Evolutionary conservation across 2,113 vertebrate genomes (phyloP).

Genomic region (Ptilonorhynchus violaceus): DNA sequence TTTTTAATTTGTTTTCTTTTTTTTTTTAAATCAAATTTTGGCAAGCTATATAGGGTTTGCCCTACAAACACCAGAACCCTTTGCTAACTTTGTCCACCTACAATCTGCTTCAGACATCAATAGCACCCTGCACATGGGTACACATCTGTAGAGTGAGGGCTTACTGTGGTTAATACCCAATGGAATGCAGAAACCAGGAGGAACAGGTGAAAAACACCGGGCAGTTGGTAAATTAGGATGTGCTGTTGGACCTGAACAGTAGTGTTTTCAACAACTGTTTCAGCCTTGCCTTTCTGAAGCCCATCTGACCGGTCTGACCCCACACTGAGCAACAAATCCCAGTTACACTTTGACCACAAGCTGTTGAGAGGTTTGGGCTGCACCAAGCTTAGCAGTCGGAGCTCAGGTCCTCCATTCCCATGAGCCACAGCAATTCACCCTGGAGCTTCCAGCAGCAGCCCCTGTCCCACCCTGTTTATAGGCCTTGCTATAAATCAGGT

Average conservation of each 20-base stretch:
- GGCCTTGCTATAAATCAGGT: neutral
- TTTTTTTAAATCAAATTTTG: neutral
- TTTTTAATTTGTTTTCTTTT: neutral
- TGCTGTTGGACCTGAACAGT: neutral
- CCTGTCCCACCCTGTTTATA: neutral
- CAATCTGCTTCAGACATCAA: neutral
- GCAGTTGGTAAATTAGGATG: neutral
- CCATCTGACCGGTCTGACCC: accelerated
- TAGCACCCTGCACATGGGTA: neutral
- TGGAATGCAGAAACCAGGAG: neutral
- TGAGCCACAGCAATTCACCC: accelerated
- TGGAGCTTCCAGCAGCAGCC: neutral
- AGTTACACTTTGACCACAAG: neutral
- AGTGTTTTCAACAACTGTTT: neutral
- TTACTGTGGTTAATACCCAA: neutral
- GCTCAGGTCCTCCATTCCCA: neutral
- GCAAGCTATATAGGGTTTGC: neutral
- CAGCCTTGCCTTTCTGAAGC: neutral
- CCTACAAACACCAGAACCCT: neutral
- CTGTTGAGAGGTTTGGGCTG: neutral
- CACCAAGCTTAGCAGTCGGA: accelerated
- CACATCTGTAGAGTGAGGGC: neutral
- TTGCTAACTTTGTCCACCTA: neutral
- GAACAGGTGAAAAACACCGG: neutral
- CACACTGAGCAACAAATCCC: neutral